Evolutionary conservation across 2,888 invertebrate genomes (phyloP), one percentile per base, ranked within the genome.

Genomic region (Litoditis marina): DNA sequence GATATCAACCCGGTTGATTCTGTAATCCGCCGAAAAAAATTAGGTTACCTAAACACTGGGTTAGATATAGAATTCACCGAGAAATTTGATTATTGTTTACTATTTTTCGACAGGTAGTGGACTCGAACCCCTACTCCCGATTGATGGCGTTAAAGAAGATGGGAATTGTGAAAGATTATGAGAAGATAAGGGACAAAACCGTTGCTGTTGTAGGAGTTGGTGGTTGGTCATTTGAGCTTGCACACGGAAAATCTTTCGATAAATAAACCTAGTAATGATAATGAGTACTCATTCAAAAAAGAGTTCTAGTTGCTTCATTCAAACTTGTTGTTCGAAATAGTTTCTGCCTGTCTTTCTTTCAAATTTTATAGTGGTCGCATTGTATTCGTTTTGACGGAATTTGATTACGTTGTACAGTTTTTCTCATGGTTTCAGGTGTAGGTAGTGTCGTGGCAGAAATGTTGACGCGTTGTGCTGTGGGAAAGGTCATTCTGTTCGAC

Each of bases 371-470:
- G 16, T 36, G 16, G 28, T 28, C 16, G 3, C 16, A 42, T 13
- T 27, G 13, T 44, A 13, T n/a, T n/a, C n/a, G n/a, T n/a, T n/a
- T n/a, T n/a, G n/a, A n/a, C n/a, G n/a, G n/a, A n/a, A n/a, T n/a
- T n/a, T n/a, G n/a, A n/a, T n/a, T n/a, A n/a, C n/a, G n/a, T n/a
- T n/a, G n/a, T n/a, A n/a, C n/a, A n/a, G n/a, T n/a, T n/a, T n/a
- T n/a, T n/a, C n/a, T n/a, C n/a, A n/a, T n/a, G n/a, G n/a, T 49
- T 58, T 46, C 8, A 71, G 68, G 98, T 36, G 96, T 99, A n/a
- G 98, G 98, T 46, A 94, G 94, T 86, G 98, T 99, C 1, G 94
- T 98, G 1, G 95, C 98, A 44, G 98, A 99, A 86, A 99, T 99
- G 98, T 86, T 99, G 55, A 95, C 96, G 2, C 87, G 98, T 69